Base-by-base conservation (phyloP, 2,113 vertebrate genomes). In the Naja naja region DNA sequence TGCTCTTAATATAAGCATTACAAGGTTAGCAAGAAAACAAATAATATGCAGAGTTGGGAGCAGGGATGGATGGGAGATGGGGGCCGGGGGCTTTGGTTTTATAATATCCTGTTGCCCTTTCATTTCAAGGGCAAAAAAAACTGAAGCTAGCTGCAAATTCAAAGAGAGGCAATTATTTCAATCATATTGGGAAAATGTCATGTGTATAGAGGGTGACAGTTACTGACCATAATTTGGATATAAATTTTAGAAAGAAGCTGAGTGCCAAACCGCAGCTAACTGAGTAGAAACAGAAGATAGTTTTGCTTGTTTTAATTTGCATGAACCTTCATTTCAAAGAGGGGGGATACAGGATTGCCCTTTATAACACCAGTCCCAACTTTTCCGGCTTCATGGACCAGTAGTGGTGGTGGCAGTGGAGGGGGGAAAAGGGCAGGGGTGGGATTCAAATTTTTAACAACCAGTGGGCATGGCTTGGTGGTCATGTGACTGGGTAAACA, bases 1-100 rank as follows among this genome's bases (percentile, higher is more conserved):
- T 86, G 89, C 11, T 92, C 92, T 94, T 90, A 96, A 94, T 90
- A 34, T 45, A 85, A 85, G 45, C 53, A 85, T 45, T 58, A 92
- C 94, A 95, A 91, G 14, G 89, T 16, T 12, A 94, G 54, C 89
- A 91, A 0, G 93, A 81, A 3, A 6, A 52, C 34, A 89, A 27
- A n/a, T 49, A 43, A 54, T 43, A 5, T 22, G 89, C 92, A 91
- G n/a, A 10, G 52, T 14, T 5, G 56, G 43, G 11, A 55, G 34
- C 14, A 39, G 56, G 7, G 85, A 5, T 16, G 91, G 74, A 92
- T 64, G 4, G 30, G 60, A 64, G 11, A 64, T 64, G 60, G 27
- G 60, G 27, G 60, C 1, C 11, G 0, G 23, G 93, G 93, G 12
- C 45, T 85, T 53, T 92, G 27, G 54, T 86, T 90, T 34, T 92